A percentile compares a stretch with the other conserved stretches of the same genome.
Evolutionary conservation across 53 echinoderm and acorn worm genomes (phyloP).

Genomic region (Temnopleurus reevesii): DNA sequence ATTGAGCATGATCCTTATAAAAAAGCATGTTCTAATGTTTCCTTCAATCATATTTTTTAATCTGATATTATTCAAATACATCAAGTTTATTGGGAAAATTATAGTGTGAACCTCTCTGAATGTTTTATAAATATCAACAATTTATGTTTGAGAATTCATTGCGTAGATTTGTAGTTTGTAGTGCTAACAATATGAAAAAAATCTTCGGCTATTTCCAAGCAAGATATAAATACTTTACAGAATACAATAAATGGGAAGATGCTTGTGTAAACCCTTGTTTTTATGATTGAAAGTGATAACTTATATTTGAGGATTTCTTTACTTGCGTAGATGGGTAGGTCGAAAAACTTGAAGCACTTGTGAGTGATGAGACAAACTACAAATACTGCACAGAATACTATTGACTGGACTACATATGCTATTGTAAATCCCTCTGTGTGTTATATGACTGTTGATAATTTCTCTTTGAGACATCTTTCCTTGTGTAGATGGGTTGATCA

Average conservation of each 20-base stretch:
- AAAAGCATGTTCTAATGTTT: no score
- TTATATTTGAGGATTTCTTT: not conserved
- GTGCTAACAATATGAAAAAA: slow-evolving; percentile 86
- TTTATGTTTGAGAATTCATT: slow-evolving; percentile 70
- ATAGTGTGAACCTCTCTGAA: slow-evolving; percentile 78
- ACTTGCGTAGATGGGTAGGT: not conserved
- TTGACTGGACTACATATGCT: not conserved
- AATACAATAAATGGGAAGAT: no score
- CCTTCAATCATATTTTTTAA: no score
- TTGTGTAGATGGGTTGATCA: not conserved
- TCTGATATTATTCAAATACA: no score
- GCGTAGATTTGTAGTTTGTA: slow-evolving; percentile 79
- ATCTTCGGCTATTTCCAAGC: slow-evolving; percentile 59
- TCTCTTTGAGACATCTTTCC: not conserved
- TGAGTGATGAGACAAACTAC: not conserved
- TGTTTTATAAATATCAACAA: slow-evolving; percentile 73
- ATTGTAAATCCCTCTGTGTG: not conserved
- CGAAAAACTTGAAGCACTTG: not conserved
- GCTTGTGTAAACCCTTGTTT: no score
- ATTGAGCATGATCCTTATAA: no score
- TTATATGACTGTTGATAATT: not conserved
- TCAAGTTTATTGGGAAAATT: no score
- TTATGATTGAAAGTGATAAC: not conserved
- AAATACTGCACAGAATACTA: not conserved
- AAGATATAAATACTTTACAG: no score